phyloP scores from a whole-genome alignment of 2,113 vertebrate species.

The Australoheros scitulus region DNA sequence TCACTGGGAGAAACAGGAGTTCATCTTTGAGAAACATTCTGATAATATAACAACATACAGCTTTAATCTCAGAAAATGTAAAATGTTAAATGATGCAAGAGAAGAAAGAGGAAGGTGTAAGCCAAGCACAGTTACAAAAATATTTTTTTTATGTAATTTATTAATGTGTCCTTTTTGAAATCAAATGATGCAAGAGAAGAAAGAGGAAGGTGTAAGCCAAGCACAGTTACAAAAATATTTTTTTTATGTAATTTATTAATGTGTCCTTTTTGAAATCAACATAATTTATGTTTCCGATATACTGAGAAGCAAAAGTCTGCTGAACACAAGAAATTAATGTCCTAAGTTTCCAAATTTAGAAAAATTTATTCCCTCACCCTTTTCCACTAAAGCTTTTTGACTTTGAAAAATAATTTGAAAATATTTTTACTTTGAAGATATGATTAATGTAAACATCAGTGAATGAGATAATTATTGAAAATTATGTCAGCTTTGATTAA shows the following conservation, averaged over 20 bases:
- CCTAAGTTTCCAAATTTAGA: neutral
- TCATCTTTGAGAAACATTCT: accelerated
- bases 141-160: accelerated
- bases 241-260: neutral
- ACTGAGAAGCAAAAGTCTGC: neutral
- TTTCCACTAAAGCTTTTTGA: neutral
- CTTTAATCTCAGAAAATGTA: accelerated
- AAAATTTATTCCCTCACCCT: neutral
- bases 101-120: neutral
- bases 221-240: neutral
- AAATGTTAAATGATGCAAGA: neutral
- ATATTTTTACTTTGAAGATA: too few relatives aligned
- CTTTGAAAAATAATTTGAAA: neutral
- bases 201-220: accelerated
- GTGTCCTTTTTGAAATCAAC: too few relatives aligned
- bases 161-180: too few relatives aligned
- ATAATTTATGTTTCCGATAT: neutral
- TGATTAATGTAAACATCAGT: too few relatives aligned
- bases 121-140: neutral
- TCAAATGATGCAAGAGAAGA: neutral
- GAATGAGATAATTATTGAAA: too few relatives aligned
- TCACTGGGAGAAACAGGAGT: neutral
- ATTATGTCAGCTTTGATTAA: too few relatives aligned
- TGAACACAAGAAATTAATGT: neutral
- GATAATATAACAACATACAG: accelerated